These are phyloP conservation scores for Chlorops oryzae DNA, from an alignment of 1,140 invertebrate genomes.

Conservation along the genomic window DNA sequence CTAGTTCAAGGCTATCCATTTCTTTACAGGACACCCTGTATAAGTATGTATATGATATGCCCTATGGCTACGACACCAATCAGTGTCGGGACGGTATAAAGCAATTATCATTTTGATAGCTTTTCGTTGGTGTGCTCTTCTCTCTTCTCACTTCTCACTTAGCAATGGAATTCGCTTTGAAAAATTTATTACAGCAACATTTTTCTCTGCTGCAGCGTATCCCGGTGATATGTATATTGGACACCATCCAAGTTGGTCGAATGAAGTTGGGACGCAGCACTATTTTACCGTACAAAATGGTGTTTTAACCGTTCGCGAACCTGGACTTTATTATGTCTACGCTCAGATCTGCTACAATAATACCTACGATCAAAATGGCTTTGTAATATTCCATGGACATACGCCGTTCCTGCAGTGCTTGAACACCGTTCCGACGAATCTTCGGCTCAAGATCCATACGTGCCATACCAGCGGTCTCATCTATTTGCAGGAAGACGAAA, in stretches of 20 bases:
- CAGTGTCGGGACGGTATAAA: too few relatives aligned
- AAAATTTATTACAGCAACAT: too few relatives aligned
- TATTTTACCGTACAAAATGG: conserved; percentile 43
- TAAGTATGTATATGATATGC: too few relatives aligned
- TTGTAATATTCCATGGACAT: conserved; percentile 53
- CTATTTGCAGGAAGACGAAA: conserved; percentile 57
- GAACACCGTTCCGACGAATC: conserved; percentile 55
- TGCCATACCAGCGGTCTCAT: conserved; percentile 68
- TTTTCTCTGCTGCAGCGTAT: conserved; percentile 18
- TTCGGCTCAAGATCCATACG: conserved; percentile 55
- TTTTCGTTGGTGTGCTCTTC: too few relatives aligned
- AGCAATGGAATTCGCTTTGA: too few relatives aligned
- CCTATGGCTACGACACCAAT: too few relatives aligned
- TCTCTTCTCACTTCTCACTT: not conserved
- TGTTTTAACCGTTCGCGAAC: conserved; percentile 52
- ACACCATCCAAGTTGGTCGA: conserved; percentile 20
- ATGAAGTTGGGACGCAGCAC: conserved; percentile 19
- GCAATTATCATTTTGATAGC: too few relatives aligned
- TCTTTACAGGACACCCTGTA: too few relatives aligned
- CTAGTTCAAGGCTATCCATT: too few relatives aligned
- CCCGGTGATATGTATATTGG: conserved; percentile 40
- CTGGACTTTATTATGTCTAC: conserved; percentile 61
- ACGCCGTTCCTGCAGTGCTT: conserved; percentile 49
- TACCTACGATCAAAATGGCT: conserved; percentile 59
- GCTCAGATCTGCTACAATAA: conserved; percentile 64